phyloP scores from a whole-genome alignment of 2,888 invertebrate species.

The Ennomos fuscantarius region DNA sequence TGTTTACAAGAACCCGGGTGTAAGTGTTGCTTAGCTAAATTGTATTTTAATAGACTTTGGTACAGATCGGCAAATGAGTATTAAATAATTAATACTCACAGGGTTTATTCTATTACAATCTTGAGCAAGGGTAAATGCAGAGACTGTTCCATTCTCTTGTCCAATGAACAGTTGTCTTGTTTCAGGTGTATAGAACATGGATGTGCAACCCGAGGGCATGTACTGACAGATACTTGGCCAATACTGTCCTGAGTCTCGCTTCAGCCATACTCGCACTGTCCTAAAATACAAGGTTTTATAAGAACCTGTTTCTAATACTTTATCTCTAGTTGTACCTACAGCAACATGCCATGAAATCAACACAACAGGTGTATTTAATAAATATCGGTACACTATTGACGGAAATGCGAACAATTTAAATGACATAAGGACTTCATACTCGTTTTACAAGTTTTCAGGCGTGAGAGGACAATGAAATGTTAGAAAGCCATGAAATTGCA shows the following conservation, averaged over 20 bases:
- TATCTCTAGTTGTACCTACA: too few species aligned
- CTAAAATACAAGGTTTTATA: conserved; percentile 75
- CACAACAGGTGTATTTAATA: too few species aligned
- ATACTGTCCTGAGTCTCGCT: conserved; percentile 98
- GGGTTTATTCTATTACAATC: conserved; percentile 98
- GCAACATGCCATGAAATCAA: too few species aligned
- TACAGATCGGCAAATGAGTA: too few species aligned
- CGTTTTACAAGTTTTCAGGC: conserved; percentile 1
- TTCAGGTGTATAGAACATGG: conserved; percentile 94
- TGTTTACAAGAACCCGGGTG: too few species aligned
- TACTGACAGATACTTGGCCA: conserved; percentile 99
- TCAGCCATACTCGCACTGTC: conserved; percentile 98
- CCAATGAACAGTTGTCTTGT: conserved; percentile 97
- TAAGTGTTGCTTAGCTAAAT: too few species aligned
- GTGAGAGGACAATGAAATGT: conserved; percentile 9
- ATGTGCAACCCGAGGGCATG: conserved; percentile 96
- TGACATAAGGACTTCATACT: too few species aligned
- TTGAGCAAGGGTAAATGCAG: conserved; percentile 95
- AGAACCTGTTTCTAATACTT: too few species aligned
- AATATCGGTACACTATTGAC: too few species aligned
- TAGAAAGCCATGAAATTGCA: conserved; percentile 22
- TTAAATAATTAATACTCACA: conserved; percentile 59
- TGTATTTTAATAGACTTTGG: too few species aligned
- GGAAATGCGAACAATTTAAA: too few species aligned
- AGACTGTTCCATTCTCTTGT: conserved; percentile 96